Percentiles rank a stretch among this genome's conserved stretches.
phyloP scores from a whole-genome alignment of 2,888 invertebrate genomes.

The Macrosiphum euphorbiae region DNA sequence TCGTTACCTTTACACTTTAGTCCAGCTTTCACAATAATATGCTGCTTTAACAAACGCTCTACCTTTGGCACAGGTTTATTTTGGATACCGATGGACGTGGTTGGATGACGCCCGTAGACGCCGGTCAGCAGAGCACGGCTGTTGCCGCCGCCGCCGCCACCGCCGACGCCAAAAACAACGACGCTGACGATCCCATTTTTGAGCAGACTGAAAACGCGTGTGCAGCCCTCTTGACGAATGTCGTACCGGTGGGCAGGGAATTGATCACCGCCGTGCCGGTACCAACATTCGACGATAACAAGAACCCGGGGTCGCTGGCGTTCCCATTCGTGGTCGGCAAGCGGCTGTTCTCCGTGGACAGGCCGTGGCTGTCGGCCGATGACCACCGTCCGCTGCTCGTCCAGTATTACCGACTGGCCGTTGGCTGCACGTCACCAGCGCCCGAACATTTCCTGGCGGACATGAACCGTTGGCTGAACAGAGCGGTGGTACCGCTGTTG shows the following conservation, averaged over 20 bases:
- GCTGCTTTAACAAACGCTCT: no score
- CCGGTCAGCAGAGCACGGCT: no score
- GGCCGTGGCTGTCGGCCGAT: neutral
- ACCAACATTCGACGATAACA: constrained; percentile 38
- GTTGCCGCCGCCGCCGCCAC: rapidly evolving
- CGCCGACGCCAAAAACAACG: neutral
- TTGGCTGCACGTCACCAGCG: neutral
- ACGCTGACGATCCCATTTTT: no score
- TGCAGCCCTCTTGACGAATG: neutral
- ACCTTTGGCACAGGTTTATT: neutral
- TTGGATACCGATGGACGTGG: constrained; percentile 52
- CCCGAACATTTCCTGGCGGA: neutral
- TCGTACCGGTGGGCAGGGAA: neutral
- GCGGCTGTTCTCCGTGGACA: constrained; percentile 19
- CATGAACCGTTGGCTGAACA: constrained; percentile 18
- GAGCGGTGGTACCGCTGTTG: neutral
- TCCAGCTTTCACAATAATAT: neutral
- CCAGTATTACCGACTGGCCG: constrained; percentile 37
- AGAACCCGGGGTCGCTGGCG: constrained; percentile 21
- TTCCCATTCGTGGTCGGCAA: constrained; percentile 29
- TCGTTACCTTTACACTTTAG: no score
- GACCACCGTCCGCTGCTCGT: neutral
- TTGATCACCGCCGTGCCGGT: neutral
- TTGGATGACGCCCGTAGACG: constrained; percentile 9
- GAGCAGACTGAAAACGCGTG: neutral